A percentile compares a stretch with the other conserved stretches of the same genome.
Evolutionary conservation across 2,888 invertebrate species (phyloP).

Genomic region (Drosophila neotestacea): DNA sequence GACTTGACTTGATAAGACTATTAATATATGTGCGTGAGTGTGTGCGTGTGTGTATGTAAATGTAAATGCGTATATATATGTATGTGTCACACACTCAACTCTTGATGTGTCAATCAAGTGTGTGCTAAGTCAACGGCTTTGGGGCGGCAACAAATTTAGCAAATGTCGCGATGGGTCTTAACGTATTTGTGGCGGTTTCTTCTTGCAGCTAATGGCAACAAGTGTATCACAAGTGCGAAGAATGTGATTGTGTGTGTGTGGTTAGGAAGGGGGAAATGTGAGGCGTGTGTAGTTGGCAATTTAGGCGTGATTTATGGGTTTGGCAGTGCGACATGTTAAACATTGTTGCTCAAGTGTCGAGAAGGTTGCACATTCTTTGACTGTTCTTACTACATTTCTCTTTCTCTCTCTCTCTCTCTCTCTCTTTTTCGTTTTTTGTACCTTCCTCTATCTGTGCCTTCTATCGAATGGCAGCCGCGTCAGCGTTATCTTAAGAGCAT

Average conservation of each 20-base stretch:
- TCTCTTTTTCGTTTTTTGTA: not conserved
- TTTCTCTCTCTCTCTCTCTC: not conserved
- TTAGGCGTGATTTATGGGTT: slow-evolving; percentile 63
- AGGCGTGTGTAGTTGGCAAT: slow-evolving; percentile 39
- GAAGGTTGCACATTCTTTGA: slow-evolving; percentile 23
- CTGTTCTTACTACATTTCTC: not conserved
- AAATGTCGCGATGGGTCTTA: slow-evolving; percentile 40
- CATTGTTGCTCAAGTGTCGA: slow-evolving; percentile 38
- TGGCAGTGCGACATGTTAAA: slow-evolving; percentile 40
- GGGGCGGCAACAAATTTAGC: slow-evolving; percentile 43
- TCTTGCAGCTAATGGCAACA: slow-evolving; percentile 55
- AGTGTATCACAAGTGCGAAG: slow-evolving; percentile 54
- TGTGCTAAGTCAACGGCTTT: slow-evolving; percentile 34
- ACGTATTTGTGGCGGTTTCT: slow-evolving; percentile 38
- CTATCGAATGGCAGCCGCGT: not conserved
- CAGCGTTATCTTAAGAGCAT: slow-evolving; percentile 71
- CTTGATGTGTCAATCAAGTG: slow-evolving; percentile 65
- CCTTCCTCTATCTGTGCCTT: too few relatives aligned
- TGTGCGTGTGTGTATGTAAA: not conserved
- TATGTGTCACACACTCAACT: slow-evolving; percentile 27
- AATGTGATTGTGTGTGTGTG: not conserved
- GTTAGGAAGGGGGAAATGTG: not conserved
- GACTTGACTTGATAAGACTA: slow-evolving; percentile 47
- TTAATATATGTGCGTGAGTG: not conserved
- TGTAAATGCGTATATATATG: slow-evolving; percentile 20